Evolutionary conservation across 2,113 vertebrate genomes (phyloP), one percentile per base, ranked within the genome.

Genomic region (Ceyx margarethae): DNA sequence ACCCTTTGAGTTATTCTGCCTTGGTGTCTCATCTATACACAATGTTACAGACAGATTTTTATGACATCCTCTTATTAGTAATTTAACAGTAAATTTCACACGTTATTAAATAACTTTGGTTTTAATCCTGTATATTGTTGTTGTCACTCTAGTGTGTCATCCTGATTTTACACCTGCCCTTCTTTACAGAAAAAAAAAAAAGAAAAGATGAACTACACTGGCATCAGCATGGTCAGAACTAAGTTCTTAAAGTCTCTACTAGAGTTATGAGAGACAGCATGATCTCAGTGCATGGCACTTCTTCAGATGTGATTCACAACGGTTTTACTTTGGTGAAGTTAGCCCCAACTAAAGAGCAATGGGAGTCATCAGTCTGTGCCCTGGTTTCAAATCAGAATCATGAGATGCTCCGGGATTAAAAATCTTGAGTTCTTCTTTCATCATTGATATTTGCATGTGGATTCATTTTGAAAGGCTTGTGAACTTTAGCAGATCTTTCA

Each of bases 251-350:
- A 68, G 10, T 9, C n/a, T 51, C 33, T 61, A 1, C 23, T 42
- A 13, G 46, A 45, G 35, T 60, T 81, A 23, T 1, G 19, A 81
- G 68, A 61, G 88, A 28, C 0, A 0, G 13, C 11, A 53, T 14
- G 3, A 29, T 58, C 67, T 80, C 60, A 48, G 56, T 66, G 21
- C n/a, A 15, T 0, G 0, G 33, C 1, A 1, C 50, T 56, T 76
- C 76, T 60, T 80, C 64, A 73, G 4, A 43, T 71, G 20, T 64
- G 51, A 58, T 67, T 71, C 43, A 40, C 8, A 12, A 19, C 14
- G 2, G 5, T 65, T 87, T 81, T 15, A 22, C 64, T 71, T 28
- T 64, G 29, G 13, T 82, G 9, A 56, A 75, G 7, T 56, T 37
- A 90, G 18, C 25, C 46, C 26, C 31, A 46, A 8, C 33, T 72